Base-by-base conservation (phyloP, 2,113 vertebrate species). In the Bufo bufo region DNA sequence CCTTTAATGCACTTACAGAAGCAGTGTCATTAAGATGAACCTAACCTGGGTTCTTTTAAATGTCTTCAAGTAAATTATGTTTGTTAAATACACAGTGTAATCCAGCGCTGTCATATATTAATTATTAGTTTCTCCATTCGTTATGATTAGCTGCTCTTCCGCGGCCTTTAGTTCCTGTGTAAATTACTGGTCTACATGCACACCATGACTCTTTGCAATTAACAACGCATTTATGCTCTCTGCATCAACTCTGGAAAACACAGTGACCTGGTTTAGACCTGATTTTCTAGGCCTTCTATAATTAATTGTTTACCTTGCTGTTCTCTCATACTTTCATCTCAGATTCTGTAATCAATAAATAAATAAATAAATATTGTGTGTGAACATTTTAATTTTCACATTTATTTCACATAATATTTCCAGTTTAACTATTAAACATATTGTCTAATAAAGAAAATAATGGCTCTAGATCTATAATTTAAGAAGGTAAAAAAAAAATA, bases 51-150 rank as follows among this genome's bases (percentile, higher is more conserved):
- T 17, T 81, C 33, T 33, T 81, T 61, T 81, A 43, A 81, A 81
- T 61, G 23, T 45, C 33, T 81, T 43, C 16, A 19, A 45, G 5
- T 59, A 56, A 59, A 81, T 81, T 81, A 59, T 81, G 78, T 43
- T 81, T 23, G 72, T 92, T 92, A 66, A 66, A 65, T 83, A 65
- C 14, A 66, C 33, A 65, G 45, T 83, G 61, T 83, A 83, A 65
- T 83, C 61, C 61, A 50, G 10, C 61, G 78, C 56, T 17, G 78
- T 47, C 23, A 81, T 61, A 43, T 81, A 83, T 56, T 84, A 72
- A 74, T 84, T 74, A 85, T 85, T 85, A 20, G 52, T 45, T 56
- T 56, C 50, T 52, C 56, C 4, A 85, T 74, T 72, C 17, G 72
- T 45, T 74, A 74, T 85, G 69, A 85, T 85, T 85, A 74, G 69